Conservation (phyloP, 2,888 invertebrate genomes). For the Dorcus hopei region DNA sequence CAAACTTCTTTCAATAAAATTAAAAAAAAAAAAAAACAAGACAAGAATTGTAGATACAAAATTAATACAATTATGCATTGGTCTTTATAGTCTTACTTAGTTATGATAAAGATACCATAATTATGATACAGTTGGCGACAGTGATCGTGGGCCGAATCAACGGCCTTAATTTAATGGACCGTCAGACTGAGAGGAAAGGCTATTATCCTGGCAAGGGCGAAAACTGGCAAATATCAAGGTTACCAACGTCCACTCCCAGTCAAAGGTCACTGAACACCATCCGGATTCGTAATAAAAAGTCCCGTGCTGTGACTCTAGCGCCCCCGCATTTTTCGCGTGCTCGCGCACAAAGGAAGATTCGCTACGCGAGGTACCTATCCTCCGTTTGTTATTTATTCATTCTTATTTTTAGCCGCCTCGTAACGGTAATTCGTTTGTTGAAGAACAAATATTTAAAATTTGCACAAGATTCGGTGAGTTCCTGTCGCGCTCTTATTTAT, state of each 20-base stretch:
- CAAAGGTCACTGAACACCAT: constrained; percentile 28
- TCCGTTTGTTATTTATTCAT: not conserved
- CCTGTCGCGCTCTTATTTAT: no score
- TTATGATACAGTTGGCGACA: no score
- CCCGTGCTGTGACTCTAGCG: constrained; percentile 5
- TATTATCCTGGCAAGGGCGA: constrained; percentile 30
- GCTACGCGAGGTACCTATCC: not conserved
- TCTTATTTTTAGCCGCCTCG: not conserved
- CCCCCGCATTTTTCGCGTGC: constrained; percentile 14
- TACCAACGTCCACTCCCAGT: constrained; percentile 21
- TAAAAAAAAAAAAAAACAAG: no score
- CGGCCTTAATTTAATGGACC: constrained; percentile 14
- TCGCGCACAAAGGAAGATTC: constrained; percentile 2
- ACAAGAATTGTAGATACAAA: no score
- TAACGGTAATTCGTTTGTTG: not conserved
- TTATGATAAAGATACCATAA: no score
- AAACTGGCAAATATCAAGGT: constrained; percentile 23
- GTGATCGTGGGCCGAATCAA: constrained; percentile 21
- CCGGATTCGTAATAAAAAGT: constrained; percentile 22
- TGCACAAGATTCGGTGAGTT: no score
- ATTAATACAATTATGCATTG: no score
- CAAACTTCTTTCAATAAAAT: no score
- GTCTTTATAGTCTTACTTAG: no score
- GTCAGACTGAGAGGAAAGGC: constrained; percentile 19
- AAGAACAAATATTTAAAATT: not conserved